phyloP scores from a whole-genome alignment of 2,113 vertebrate species.

The Okapia johnstoni region DNA sequence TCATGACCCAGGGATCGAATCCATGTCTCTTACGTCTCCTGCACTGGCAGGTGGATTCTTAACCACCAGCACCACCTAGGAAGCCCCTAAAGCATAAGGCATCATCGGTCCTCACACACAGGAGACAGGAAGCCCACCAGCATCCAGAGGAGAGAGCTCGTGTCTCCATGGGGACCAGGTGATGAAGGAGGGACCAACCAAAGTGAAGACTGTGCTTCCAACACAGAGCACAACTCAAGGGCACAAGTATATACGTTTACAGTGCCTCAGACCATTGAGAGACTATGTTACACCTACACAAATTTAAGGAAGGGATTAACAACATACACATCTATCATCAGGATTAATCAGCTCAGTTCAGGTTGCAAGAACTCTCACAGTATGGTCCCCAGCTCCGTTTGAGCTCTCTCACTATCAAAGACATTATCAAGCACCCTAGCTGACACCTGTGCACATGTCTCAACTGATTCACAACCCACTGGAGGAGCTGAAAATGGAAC shows the following conservation, averaged over 20 bases:
- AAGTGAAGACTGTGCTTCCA: not conserved
- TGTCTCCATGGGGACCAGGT: accelerated
- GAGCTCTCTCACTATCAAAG: not conserved
- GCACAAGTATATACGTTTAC: accelerated
- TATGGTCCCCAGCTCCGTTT: not conserved
- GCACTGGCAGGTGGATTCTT: not conserved
- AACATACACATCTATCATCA: not conserved
- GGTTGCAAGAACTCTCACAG: not conserved
- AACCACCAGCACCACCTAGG: not conserved
- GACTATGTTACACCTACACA: not conserved
- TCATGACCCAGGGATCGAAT: not conserved
- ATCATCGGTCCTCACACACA: accelerated
- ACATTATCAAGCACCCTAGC: not conserved
- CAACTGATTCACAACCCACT: not conserved
- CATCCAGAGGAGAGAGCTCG: not conserved
- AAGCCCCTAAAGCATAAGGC: not conserved
- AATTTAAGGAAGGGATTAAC: not conserved
- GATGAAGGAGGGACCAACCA: not conserved
- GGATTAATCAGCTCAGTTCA: not conserved
- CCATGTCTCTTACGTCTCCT: not conserved
- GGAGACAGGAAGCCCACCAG: not conserved
- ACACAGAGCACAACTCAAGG: no score
- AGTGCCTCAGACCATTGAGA: not conserved
- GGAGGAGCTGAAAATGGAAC: not conserved
- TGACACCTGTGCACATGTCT: not conserved